A percentile compares a stretch with the other conserved stretches of the same genome.
Conservation (phyloP, 2,888 invertebrate genomes). For the Erannis defoliaria region DNA sequence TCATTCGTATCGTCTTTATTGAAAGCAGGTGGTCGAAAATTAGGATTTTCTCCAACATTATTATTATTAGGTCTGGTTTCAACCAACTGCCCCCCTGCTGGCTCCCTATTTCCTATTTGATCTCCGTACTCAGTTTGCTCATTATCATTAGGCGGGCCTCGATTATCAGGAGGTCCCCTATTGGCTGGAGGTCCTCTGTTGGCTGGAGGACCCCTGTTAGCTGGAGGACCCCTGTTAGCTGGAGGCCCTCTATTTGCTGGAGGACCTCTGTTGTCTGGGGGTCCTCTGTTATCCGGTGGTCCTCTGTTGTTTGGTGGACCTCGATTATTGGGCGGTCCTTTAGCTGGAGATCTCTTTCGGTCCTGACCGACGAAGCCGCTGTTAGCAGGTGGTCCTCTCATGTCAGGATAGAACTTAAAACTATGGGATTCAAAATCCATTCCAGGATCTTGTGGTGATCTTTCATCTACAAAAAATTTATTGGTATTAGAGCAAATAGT, state of each 20-base stretch:
- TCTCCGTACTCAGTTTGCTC: not conserved
- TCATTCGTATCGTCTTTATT: slow-evolving; percentile 12
- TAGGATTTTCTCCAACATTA: not conserved
- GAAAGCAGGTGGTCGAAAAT: slow-evolving; percentile 16
- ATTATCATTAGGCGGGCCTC: slow-evolving; percentile 21
- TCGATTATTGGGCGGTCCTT: slow-evolving; percentile 34
- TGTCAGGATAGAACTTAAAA: slow-evolving; percentile 18
- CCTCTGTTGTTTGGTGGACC: slow-evolving; percentile 42
- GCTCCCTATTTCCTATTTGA: not conserved
- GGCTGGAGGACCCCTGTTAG: slow-evolving; percentile 33
- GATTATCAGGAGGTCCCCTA: slow-evolving; percentile 27
- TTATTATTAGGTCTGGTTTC: not conserved
- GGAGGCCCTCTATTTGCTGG: slow-evolving; percentile 38
- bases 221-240: slow-evolving; percentile 31
- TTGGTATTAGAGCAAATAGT: not conserved
- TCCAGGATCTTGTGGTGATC: slow-evolving; percentile 28
- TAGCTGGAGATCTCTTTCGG: slow-evolving; percentile 27
- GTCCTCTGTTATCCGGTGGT: slow-evolving; percentile 40
- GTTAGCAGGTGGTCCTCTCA: slow-evolving; percentile 35
- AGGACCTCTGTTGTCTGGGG: slow-evolving; percentile 37
- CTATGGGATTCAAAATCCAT: slow-evolving; percentile 23
- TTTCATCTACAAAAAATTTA: slow-evolving; percentile 38
- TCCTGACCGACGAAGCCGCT: slow-evolving; percentile 13
- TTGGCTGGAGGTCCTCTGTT: slow-evolving; percentile 32
- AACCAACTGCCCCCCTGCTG: not conserved